These are phyloP conservation scores for Ondatra zibethicus DNA, from an alignment of 2,113 vertebrate species.

Conservation along the genomic window DNA sequence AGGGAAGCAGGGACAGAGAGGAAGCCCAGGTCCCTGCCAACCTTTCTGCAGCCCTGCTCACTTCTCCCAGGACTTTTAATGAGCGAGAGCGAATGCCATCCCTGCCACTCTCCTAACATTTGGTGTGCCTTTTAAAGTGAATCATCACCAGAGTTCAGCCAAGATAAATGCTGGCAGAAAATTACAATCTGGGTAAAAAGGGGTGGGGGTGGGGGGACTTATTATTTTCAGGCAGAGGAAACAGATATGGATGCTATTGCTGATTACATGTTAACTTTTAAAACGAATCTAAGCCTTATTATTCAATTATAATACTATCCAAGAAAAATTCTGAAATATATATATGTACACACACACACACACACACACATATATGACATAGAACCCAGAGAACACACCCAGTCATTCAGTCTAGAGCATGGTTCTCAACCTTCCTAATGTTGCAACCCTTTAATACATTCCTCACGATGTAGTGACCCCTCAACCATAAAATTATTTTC, in stretches of 20 bases:
- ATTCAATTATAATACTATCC: background rate
- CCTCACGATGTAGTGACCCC: background rate
- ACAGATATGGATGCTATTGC: background rate
- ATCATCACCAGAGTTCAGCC: background rate
- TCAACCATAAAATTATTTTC: background rate
- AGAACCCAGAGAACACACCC: background rate
- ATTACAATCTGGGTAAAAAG: background rate
- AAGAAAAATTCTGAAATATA: background rate
- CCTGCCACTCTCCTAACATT: background rate
- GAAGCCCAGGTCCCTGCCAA: background rate
- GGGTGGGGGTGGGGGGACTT: background rate
- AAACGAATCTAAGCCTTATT: background rate
- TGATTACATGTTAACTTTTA: background rate
- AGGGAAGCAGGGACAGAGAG: background rate
- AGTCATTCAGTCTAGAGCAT: background rate
- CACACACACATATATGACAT: too few species aligned
- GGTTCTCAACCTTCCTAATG: background rate
- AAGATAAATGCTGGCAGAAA: background rate
- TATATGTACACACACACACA: too few species aligned
- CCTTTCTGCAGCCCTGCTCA: background rate
- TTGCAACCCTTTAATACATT: background rate
- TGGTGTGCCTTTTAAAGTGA: background rate
- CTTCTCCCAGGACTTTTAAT: too few species aligned
- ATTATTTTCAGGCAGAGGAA: constrained; percentile 28
- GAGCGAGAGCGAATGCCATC: background rate